Base-by-base conservation (phyloP, 2,888 invertebrate genomes). In the Lycophotia porphyrea region DNA sequence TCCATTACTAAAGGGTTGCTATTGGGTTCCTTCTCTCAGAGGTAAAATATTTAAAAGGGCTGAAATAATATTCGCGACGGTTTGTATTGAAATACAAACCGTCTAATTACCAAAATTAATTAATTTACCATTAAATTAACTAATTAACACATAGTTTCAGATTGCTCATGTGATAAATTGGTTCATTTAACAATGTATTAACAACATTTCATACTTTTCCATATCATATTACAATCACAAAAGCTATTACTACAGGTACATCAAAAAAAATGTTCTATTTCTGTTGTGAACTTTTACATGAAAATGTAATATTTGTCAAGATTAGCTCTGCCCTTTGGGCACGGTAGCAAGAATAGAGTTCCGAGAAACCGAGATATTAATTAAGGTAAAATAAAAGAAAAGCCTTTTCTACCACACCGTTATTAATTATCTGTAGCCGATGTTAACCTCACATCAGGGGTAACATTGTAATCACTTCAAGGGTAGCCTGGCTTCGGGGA, bases 401-500 rank as follows among this genome's bases (percentile, higher is more conserved):
- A 67, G 65, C 42, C 66, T 70, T 65, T 31, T 24, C 44, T 36
- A 42, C 58, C 31, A 60, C 52, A 71, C 63, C 83, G 71, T 81
- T 82, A 82, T 76, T 86, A 78, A 84, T 84, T 80, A 78, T 74
- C 81, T 78, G 72, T 76, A 74, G 69, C 83, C 69, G 64, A 55
- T 71, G 65, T 80, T 80, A 71, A 71, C 82, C 77, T 78, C 63
- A 82, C 74, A 74, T 84, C 75, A 84, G 70, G 85, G 78, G 75
- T 71, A 86, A 84, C 55, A 68, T 79, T 81, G 74, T 78, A 82
- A 82, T 82, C 79, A 80, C 72, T 81, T 84, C 79, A 82, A 79
- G 84, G 76, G 74, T 75, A 82, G 76, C 67, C 66, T 67, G 76
- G 69, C 72, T 68, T 71, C 71, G 86, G 75, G 84, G 87, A 88